phyloP scores from a whole-genome alignment of 2,888 invertebrate genomes.

The Latheticus oryzae region DNA sequence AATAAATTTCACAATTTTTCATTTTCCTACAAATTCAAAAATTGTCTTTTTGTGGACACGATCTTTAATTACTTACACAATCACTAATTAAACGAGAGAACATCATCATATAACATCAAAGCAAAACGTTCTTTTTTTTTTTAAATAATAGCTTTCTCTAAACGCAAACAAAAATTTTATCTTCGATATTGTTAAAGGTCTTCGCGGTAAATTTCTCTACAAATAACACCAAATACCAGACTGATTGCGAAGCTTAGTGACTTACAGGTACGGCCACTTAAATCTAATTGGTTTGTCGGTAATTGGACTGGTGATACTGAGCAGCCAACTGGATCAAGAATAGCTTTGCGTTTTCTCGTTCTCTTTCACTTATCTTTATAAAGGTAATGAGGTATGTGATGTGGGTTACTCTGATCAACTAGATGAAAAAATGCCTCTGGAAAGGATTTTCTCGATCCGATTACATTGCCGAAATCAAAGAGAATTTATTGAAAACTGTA shows the following conservation, averaged over 20 bases:
- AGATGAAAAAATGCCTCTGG: slow-evolving; percentile 41
- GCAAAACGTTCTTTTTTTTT: neutral
- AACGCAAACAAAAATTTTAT: no score
- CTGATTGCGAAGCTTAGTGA: slow-evolving; percentile 49
- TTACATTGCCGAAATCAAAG: slow-evolving; percentile 29
- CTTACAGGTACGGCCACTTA: slow-evolving; percentile 51
- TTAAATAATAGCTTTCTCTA: neutral
- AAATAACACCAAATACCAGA: slow-evolving; percentile 41
- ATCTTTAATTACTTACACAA: slow-evolving; percentile 3
- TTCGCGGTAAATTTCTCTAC: slow-evolving; percentile 40
- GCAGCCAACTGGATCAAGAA: slow-evolving; percentile 51
- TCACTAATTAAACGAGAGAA: slow-evolving; percentile 9
- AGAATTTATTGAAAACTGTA: slow-evolving; percentile 21
- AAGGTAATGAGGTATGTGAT: slow-evolving; percentile 52
- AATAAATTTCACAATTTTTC: slow-evolving; percentile 23
- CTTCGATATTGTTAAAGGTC: slow-evolving; percentile 37
- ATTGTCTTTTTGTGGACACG: slow-evolving; percentile 1
- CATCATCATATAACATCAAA: no score
- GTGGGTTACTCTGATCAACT: slow-evolving; percentile 46
- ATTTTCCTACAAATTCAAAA: slow-evolving; percentile 14
- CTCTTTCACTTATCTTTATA: slow-evolving; percentile 52
- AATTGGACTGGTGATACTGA: slow-evolving; percentile 53
- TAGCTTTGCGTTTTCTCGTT: slow-evolving; percentile 49
- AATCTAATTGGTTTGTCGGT: slow-evolving; percentile 54
- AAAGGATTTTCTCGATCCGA: slow-evolving; percentile 35